These are phyloP conservation scores for Caretta caretta DNA, from an alignment of 2,113 vertebrate genomes.

Conservation along the genomic window DNA sequence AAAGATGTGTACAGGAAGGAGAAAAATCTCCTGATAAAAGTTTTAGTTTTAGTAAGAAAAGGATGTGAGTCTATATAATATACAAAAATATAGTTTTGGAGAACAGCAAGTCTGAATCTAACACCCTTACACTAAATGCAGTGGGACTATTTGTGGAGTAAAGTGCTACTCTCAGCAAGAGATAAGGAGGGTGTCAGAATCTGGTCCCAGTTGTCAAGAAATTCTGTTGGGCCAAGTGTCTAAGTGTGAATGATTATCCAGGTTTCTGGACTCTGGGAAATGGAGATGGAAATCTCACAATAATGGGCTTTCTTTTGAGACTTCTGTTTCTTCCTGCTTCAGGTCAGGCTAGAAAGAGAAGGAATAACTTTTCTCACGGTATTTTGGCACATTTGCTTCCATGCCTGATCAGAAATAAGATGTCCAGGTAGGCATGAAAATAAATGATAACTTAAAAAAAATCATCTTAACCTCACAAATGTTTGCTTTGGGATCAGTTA, in stretches of 20 bases:
- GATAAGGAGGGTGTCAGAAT: background rate
- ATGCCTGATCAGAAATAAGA: accelerated
- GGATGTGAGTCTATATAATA: slow-evolving; percentile 53
- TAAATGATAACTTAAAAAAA: background rate
- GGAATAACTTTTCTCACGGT: accelerated
- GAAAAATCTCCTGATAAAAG: slow-evolving; percentile 35
- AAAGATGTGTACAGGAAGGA: slow-evolving; percentile 6
- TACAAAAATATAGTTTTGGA: slow-evolving; percentile 46
- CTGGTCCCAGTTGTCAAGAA: background rate
- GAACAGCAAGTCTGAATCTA: background rate
- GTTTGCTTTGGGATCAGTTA: background rate
- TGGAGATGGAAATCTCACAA: background rate
- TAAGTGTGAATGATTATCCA: background rate
- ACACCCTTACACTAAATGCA: background rate
- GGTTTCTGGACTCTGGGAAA: background rate
- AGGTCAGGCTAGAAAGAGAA: background rate
- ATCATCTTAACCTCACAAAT: background rate
- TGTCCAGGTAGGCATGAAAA: background rate
- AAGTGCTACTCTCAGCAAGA: background rate
- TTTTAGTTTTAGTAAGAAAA: slow-evolving; percentile 30
- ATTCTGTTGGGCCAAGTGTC: background rate
- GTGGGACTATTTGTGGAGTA: background rate
- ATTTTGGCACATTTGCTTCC: background rate
- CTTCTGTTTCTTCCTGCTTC: background rate
- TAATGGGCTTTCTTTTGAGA: accelerated